Evolutionary conservation across 2,888 invertebrate species (phyloP).

Genomic region (Dicyrtoma fusca): DNA sequence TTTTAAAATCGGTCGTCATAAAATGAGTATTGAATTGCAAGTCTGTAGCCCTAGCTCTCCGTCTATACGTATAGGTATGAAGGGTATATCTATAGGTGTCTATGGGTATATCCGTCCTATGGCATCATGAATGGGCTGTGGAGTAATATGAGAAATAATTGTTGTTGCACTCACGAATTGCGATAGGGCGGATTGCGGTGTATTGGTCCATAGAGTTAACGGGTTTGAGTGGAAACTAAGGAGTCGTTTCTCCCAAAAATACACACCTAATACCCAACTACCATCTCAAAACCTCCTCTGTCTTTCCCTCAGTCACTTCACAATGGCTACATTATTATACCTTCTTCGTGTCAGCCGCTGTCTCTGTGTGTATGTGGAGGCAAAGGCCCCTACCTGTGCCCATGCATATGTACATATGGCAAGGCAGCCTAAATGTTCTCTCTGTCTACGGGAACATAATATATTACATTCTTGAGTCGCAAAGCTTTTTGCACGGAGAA

Average conservation of each 20-base stretch:
- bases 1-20: constrained; percentile 18
- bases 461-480: too few species aligned
- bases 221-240: constrained; percentile 26
- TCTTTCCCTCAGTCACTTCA: neutral
- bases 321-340: constrained; percentile 17
- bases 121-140: neutral
- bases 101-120: neutral
- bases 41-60: neutral
- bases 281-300: neutral
- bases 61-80: neutral
- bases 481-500: too few species aligned
- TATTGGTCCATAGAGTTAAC: constrained; percentile 27
- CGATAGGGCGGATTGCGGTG: constrained; percentile 9
- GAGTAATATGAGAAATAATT: neutral
- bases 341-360: neutral
- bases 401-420: too few species aligned
- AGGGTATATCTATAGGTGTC: neutral
- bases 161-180: neutral
- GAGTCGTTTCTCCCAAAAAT: constrained; percentile 31
- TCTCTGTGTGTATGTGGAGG: neutral
- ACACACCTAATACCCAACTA: constrained; percentile 26
- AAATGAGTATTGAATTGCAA: constrained; percentile 19
- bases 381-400: too few species aligned
- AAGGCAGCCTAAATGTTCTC: too few species aligned
- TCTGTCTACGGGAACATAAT: too few species aligned